Base-by-base conservation (phyloP, 2,888 invertebrate species). In the Cephus nigrinus region DNA sequence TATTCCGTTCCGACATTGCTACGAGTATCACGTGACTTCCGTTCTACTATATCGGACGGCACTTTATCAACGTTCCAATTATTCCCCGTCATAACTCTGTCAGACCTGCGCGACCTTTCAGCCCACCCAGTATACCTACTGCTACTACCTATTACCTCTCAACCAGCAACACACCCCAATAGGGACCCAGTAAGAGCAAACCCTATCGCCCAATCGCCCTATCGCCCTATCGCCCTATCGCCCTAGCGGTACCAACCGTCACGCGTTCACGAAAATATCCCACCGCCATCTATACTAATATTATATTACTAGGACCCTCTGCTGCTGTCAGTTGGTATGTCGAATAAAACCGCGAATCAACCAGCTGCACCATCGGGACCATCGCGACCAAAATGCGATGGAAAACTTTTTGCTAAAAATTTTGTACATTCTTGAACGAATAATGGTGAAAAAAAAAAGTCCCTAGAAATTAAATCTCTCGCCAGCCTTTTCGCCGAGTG, bases 11-110 rank as follows among this genome's bases (percentile, higher is more conserved):
- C 55, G 55, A 23, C 55, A 9, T 55, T 23, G 15, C 55, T 55
- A 55, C 55, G 23, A 23, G 55, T 23, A 55, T 55, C 55, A 55
- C 55, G 55, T 55, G 55, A 55, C 55, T 55, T 55, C 55, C 55
- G 55, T 23, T 55, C 23, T 55, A 23, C 23, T 55, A 55, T 23
- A 55, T 55, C 55, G 23, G 55, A 33, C 32, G 32, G 12, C 71
- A 71, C 71, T 71, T 71, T 71, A 71, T 71, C 71, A 71, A 12
- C 71, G 12, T 33, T 71, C 71, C 71, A 71, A 71, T 71, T 71
- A 71, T 71, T 71, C 33, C 55, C 71, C 71, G 71, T 71, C 71
- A 71, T 71, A 71, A 71, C 71, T 71, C 71, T 33, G 33, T 71
- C 71, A 31, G 31, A 31, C 1, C 71, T 33, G 5, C 71, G 71